These are phyloP conservation scores for Mus caroli DNA, from an alignment of 2,797 vertebrate species.

Conservation along the genomic window DNA sequence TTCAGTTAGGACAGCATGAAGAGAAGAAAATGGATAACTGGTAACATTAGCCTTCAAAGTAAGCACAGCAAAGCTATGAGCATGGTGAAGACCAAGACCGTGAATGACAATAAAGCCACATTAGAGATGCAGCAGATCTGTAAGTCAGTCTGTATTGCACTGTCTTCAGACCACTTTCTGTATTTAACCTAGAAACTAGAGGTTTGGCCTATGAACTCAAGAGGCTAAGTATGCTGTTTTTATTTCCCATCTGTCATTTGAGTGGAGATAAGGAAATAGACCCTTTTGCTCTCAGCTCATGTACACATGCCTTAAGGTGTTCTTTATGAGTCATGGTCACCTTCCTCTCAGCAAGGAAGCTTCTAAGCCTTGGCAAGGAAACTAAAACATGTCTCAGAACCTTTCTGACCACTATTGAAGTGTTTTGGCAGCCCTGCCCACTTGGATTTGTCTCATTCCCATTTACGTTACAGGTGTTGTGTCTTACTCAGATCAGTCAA, in stretches of 20 bases:
- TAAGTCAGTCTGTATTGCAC: not conserved
- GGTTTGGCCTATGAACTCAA: not conserved
- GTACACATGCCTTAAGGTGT: not conserved
- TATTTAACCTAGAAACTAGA: not conserved
- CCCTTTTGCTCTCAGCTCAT: not conserved
- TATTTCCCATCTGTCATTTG: not conserved
- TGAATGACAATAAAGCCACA: not conserved
- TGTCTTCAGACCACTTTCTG: not conserved
- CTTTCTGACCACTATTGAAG: not conserved
- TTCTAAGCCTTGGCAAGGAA: not conserved
- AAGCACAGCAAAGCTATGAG: not conserved
- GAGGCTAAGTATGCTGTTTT: not conserved
- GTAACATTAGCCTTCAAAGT: not conserved
- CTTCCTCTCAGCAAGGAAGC: not conserved
- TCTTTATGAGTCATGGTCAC: constrained; percentile 1
- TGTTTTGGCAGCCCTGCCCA: rapidly evolving
- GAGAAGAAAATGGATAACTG: not conserved
- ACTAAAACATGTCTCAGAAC: not conserved
- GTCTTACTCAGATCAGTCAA: not conserved
- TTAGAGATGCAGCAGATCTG: not conserved
- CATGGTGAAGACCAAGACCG: not conserved
- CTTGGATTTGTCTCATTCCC: not conserved
- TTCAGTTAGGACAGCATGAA: not conserved
- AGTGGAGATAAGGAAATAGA: not conserved
- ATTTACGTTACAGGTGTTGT: not conserved